Conservation (phyloP, 1,140 invertebrate species). For the Stegodyphus mimosarum region DNA sequence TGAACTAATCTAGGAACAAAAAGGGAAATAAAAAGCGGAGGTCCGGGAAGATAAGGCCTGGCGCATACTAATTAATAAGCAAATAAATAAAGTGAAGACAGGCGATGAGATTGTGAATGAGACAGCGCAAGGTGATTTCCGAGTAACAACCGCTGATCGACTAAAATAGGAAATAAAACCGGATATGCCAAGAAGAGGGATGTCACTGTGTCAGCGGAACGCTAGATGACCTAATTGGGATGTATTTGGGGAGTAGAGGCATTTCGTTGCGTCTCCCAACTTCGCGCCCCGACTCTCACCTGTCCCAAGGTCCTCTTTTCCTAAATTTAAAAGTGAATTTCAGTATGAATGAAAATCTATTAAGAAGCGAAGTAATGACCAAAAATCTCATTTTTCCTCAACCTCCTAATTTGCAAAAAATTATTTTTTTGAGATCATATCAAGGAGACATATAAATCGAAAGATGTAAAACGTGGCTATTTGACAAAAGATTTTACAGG, state of each 20-base stretch:
- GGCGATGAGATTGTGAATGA: neutral
- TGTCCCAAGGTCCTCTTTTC: neutral
- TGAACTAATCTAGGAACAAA: neutral
- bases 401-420: too few relatives aligned
- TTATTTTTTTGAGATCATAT: too few relatives aligned
- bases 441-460: too few relatives aligned
- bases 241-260: neutral
- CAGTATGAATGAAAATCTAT: too few relatives aligned
- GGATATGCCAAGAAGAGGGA: constrained; percentile 9
- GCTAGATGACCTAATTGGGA: constrained; percentile 27
- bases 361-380: too few relatives aligned
- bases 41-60: neutral
- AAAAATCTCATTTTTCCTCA: too few relatives aligned
- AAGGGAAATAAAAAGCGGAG: neutral
- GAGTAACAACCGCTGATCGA: too few relatives aligned
- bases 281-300: neutral
- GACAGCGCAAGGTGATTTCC: neutral
- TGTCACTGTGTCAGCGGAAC: constrained; percentile 52
- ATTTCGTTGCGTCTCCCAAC: neutral
- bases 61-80: neutral
- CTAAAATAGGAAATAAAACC: neutral
- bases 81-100: neutral
- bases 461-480: too few relatives aligned
- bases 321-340: too few relatives aligned
- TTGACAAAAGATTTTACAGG: too few relatives aligned